phyloP scores from a whole-genome alignment of 53 echinoderm and acorn worm genomes.

The Pentamera pediparva region DNA sequence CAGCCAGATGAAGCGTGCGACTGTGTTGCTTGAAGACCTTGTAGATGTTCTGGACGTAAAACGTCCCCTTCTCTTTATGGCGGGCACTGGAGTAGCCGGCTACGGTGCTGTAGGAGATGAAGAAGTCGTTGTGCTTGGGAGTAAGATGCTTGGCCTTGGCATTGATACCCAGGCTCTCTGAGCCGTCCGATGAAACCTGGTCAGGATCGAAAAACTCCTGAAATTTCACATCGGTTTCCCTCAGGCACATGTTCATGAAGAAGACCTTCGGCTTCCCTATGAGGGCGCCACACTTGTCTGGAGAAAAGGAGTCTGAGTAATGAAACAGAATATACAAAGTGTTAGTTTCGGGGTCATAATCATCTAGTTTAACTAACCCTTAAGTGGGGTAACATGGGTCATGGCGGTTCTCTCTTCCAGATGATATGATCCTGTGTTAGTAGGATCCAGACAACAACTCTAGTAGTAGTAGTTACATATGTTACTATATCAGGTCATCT shows the following conservation, averaged over 20 bases:
- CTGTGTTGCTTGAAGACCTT: not conserved
- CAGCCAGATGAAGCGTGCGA: not conserved
- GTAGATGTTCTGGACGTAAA: not conserved
- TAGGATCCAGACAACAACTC: too few relatives aligned
- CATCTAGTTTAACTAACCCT: too few relatives aligned
- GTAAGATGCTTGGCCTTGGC: not conserved
- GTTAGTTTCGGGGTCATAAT: too few relatives aligned
- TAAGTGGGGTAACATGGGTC: too few relatives aligned
- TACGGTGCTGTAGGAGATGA: not conserved
- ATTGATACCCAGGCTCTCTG: not conserved
- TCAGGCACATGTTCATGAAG: conserved; percentile 17
- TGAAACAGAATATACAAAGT: too few relatives aligned
- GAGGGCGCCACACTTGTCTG: not conserved
- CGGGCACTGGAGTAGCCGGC: conserved; percentile 15
- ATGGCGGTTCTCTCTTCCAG: too few relatives aligned
- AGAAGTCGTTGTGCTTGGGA: not conserved
- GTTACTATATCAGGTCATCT: too few relatives aligned
- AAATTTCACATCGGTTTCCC: not conserved
- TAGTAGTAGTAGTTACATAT: too few relatives aligned
- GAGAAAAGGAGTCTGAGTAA: too few relatives aligned
- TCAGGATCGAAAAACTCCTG: not conserved
- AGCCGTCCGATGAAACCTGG: not conserved
- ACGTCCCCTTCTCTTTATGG: not conserved
- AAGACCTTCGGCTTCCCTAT: conserved; percentile 23
- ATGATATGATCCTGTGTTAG: too few relatives aligned